Percentiles rank a stretch among this genome's conserved stretches.
Evolutionary conservation across 2,797 vertebrate genomes (phyloP).

Genomic region (Sternarchorhynchus goeldii): DNA sequence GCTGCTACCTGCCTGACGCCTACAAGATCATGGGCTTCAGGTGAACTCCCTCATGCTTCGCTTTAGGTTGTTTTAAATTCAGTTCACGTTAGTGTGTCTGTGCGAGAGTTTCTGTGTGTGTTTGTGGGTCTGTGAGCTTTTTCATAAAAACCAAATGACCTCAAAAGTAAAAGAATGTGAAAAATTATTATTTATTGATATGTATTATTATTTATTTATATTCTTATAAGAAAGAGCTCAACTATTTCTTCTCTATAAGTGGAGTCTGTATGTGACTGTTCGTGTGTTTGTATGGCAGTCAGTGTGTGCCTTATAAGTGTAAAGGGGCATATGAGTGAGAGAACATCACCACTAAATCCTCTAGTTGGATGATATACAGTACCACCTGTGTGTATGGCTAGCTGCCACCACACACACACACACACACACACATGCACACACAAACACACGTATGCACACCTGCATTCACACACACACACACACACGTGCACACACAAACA

Average conservation of each 20-base stretch:
- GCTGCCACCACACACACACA: slow-evolving; percentile 42
- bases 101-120: no score
- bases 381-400: slow-evolving; percentile 52
- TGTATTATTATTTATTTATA: no score
- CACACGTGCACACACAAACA: slow-evolving; percentile 37
- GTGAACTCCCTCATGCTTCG: slow-evolving; percentile 67
- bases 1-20: slow-evolving; percentile 97
- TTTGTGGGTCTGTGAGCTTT: no score
- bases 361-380: slow-evolving; percentile 43
- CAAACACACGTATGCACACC: slow-evolving; percentile 29
- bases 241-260: no score
- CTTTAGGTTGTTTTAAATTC: not conserved
- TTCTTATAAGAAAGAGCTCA: no score
- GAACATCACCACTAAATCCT: slow-evolving; percentile 23
- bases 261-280: slow-evolving; percentile 30
- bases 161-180: not conserved
- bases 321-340: slow-evolving; percentile 21
- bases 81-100: no score
- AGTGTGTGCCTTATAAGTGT: slow-evolving; percentile 21
- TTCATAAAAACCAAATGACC: not conserved
- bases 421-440: slow-evolving; percentile 35
- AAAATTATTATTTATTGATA: no score
- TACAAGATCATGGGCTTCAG: slow-evolving; percentile 99
- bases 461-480: slow-evolving; percentile 54
- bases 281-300: slow-evolving; percentile 28